A percentile compares a stretch with the other conserved stretches of the same genome.
Conservation (phyloP, 2,113 vertebrate genomes). For the Bubo scandiacus region DNA sequence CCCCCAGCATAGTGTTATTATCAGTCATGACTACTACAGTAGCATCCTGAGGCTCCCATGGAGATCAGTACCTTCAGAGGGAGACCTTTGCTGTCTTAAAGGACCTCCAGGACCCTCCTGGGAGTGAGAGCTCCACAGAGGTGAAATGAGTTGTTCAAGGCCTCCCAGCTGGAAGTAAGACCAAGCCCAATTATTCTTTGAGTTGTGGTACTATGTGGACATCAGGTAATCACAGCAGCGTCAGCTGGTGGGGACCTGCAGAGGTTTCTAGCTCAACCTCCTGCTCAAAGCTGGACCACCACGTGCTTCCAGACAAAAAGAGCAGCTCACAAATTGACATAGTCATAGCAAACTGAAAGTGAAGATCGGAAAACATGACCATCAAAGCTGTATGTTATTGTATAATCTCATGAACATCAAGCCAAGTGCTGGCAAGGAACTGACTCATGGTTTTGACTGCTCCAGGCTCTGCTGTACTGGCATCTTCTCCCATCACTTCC, state of each 20-base stretch:
- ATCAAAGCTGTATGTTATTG: neutral
- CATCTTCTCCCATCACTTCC: neutral
- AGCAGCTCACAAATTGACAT: neutral
- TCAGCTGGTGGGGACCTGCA: neutral
- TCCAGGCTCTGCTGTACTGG: neutral
- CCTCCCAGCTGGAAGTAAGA: neutral
- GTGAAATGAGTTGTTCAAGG: neutral
- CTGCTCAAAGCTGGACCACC: neutral
- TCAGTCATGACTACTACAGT: neutral
- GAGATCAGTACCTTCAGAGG: neutral
- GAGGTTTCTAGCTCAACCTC: neutral
- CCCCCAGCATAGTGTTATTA: neutral
- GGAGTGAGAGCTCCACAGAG: neutral
- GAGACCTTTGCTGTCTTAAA: neutral
- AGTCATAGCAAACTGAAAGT: neutral
- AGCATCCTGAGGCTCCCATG: neutral
- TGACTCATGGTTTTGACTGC: neutral
- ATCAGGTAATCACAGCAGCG: neutral
- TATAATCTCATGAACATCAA: neutral
- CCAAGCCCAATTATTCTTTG: neutral
- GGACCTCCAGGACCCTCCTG: neutral
- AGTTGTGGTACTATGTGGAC: neutral
- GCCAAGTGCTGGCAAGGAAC: neutral
- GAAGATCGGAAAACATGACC: neutral
- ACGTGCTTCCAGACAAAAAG: neutral